phyloP scores from a whole-genome alignment of 2,888 invertebrate genomes.

The Ferdinandea cuprea region DNA sequence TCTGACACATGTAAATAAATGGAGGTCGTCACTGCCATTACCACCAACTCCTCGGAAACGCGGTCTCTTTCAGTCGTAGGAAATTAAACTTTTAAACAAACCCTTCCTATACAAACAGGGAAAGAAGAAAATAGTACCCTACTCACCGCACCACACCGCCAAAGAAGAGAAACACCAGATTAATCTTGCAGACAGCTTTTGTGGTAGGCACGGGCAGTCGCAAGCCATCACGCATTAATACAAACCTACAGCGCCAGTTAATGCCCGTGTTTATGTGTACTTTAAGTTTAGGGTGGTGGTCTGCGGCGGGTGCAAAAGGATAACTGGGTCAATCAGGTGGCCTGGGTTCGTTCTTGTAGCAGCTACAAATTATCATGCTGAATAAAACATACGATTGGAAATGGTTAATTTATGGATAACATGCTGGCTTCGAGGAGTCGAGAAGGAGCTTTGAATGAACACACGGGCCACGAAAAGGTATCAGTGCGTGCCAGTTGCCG shows the following conservation, averaged over 20 bases:
- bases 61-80: conserved; percentile 23
- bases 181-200: conserved; percentile 60
- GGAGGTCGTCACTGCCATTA: conserved; percentile 30
- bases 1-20: conserved; percentile 63
- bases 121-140: no score
- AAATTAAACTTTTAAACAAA: conserved; percentile 40
- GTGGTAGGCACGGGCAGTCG: conserved; percentile 14
- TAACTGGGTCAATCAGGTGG: conserved; percentile 62
- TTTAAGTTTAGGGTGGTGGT: neutral
- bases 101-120: conserved; percentile 8
- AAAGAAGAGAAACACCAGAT: conserved; percentile 44
- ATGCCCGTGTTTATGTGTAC: conserved; percentile 11
- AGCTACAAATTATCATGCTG: conserved; percentile 66
- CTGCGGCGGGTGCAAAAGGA: conserved; percentile 22
- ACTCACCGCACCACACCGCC: neutral
- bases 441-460: conserved; percentile 28
- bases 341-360: conserved; percentile 14
- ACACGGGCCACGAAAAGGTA: conserved; percentile 33
- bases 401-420: conserved; percentile 65
- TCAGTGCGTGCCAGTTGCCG: conserved; percentile 67
- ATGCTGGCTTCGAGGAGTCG: conserved; percentile 27
- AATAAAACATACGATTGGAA: conserved; percentile 67
- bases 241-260: conserved; percentile 9
- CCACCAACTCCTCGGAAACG: conserved; percentile 21
- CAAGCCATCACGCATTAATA: conserved; percentile 46